These are phyloP conservation scores for Drosophila ironensis DNA, from an alignment of 1,140 invertebrate genomes.

Conservation along the genomic window DNA sequence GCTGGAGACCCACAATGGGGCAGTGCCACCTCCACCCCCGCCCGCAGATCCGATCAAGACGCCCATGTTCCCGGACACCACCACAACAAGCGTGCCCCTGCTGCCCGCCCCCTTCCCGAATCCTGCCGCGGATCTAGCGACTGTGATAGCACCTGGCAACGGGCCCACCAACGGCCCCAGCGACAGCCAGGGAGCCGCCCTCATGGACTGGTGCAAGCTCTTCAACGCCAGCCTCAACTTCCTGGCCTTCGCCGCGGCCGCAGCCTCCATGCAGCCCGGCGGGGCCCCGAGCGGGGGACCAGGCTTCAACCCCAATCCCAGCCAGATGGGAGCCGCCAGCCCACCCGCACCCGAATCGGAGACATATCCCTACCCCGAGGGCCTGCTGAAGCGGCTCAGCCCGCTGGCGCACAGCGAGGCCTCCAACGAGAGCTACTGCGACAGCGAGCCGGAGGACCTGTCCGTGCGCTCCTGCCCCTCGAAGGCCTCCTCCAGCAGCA, in stretches of 20 bases:
- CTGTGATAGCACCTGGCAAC: constrained; percentile 63
- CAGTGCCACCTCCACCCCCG: too few species aligned
- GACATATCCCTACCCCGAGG: constrained; percentile 84
- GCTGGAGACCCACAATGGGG: constrained; percentile 66
- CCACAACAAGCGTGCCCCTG: constrained; percentile 13
- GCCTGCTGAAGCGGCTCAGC: constrained; percentile 67
- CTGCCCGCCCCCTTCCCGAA: constrained; percentile 32
- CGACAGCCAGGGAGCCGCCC: constrained; percentile 81
- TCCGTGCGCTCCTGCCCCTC: constrained; percentile 72
- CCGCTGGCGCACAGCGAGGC: constrained; percentile 72
- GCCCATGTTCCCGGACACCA: constrained; percentile 4
- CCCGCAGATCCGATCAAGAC: constrained; percentile 51
- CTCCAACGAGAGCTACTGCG: constrained; percentile 72
- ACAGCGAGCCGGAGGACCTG: constrained; percentile 78
- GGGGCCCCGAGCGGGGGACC: constrained; percentile 2
- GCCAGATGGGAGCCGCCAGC: neutral
- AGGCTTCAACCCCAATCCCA: constrained; percentile 18
- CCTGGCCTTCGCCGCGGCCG: constrained; percentile 65
- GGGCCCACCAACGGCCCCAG: constrained; percentile 29
- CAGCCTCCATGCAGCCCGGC: constrained; percentile 61
- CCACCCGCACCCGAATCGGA: constrained; percentile 54
- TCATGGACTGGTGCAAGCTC: constrained; percentile 89
- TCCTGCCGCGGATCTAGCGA: constrained; percentile 22
- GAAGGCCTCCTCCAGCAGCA: constrained; percentile 70
- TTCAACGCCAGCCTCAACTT: constrained; percentile 83